Evolutionary conservation across 1,140 invertebrate genomes (phyloP).

Genomic region (Diabrotica virgifera): DNA sequence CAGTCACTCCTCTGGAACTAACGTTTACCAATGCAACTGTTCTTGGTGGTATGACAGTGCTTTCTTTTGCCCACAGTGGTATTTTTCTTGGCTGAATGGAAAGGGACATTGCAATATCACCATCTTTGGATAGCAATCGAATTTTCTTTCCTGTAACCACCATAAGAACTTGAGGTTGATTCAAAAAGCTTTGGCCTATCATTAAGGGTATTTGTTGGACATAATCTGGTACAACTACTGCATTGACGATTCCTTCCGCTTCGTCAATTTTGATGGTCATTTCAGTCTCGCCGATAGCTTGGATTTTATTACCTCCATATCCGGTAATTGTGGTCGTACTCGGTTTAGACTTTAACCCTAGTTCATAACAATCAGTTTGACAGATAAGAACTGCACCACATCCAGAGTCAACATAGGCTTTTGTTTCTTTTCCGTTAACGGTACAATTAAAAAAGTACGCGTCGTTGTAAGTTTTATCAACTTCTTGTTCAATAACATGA

Average conservation of each 20-base stretch:
- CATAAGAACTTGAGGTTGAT: neutral
- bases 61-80: conserved; percentile 12
- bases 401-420: conserved; percentile 14
- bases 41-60: neutral
- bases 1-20: neutral
- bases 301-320: conserved; percentile 5
- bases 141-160: conserved; percentile 5
- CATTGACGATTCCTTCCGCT: conserved; percentile 4
- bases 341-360: neutral
- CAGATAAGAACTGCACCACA: conserved; percentile 12
- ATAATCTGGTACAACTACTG: conserved; percentile 12
- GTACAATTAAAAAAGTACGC: conserved; percentile 9
- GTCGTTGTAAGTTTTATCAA: neutral
- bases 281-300: conserved; percentile 2
- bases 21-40: conserved; percentile 4
- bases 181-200: neutral
- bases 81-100: conserved; percentile 4
- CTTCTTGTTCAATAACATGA: neutral
- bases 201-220: conserved; percentile 9
- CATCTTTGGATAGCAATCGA: neutral
- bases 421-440: neutral
- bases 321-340: neutral
- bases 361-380: neutral
- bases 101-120: neutral
- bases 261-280: conserved; percentile 3